phyloP scores from a whole-genome alignment of 2,797 vertebrate species.

The Intellagama lesueurii region DNA sequence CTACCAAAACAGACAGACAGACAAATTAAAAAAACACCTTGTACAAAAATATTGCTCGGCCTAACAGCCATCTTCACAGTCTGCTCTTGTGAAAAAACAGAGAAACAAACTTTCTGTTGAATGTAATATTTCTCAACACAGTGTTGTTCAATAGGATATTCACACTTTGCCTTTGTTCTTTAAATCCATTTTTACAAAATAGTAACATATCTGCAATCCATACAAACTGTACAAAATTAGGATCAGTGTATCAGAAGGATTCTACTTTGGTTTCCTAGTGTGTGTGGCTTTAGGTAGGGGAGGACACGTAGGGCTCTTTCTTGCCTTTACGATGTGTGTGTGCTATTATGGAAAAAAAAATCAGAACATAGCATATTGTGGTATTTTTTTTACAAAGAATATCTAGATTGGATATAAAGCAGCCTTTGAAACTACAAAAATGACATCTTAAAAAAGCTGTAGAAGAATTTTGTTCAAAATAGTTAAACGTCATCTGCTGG shows the following conservation, averaged over 20 bases:
- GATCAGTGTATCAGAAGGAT: constrained; percentile 68
- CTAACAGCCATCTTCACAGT: constrained; percentile 70
- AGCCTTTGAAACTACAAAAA: constrained; percentile 68
- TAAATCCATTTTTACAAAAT: constrained; percentile 70
- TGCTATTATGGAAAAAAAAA: constrained; percentile 33
- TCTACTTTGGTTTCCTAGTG: constrained; percentile 76
- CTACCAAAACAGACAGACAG: constrained; percentile 14
- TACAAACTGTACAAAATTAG: constrained; percentile 77
- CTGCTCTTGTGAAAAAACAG: constrained; percentile 65
- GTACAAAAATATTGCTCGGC: constrained; percentile 68
- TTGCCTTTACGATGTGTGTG: constrained; percentile 26
- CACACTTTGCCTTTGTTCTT: constrained; percentile 59
- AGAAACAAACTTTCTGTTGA: constrained; percentile 67
- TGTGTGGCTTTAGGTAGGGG: neutral
- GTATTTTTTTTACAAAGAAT: constrained; percentile 78
- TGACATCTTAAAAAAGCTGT: constrained; percentile 66
- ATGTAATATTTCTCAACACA: constrained; percentile 62
- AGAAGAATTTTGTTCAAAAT: constrained; percentile 57
- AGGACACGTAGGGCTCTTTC: constrained; percentile 26
- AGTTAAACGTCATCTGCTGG: constrained; percentile 86
- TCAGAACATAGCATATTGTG: constrained; percentile 69
- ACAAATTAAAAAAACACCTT: constrained; percentile 45
- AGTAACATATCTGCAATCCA: constrained; percentile 63
- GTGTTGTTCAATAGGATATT: constrained; percentile 66
- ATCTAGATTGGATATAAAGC: constrained; percentile 67